Percentiles rank a stretch among this genome's conserved stretches.
These are phyloP conservation scores for Odontophorus gujanensis DNA, from an alignment of 2,113 vertebrate species.

Conservation along the genomic window DNA sequence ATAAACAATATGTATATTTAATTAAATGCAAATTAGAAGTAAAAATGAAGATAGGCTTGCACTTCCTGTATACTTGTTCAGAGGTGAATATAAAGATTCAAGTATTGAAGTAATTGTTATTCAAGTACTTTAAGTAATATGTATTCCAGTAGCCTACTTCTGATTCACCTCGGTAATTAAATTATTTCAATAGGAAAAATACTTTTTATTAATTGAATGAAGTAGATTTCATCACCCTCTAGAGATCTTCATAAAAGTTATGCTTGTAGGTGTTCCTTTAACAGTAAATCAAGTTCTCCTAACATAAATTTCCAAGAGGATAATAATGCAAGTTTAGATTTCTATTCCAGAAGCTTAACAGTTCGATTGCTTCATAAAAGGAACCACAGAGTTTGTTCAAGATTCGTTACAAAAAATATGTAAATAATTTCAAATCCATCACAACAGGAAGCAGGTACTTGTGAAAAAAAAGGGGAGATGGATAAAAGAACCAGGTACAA, in stretches of 20 bases:
- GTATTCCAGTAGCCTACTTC: not conserved
- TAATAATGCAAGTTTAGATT: not conserved
- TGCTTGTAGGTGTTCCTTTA: not conserved
- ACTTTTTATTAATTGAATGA: not conserved
- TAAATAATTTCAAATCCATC: conserved; percentile 1
- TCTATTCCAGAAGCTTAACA: not conserved
- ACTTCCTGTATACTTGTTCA: not conserved
- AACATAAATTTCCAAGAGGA: not conserved
- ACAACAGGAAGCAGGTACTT: not conserved
- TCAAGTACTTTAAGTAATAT: not conserved
- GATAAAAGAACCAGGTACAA: not conserved
- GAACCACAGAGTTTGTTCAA: conserved; percentile 1
- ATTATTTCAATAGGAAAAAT: not conserved
- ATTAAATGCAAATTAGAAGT: not conserved
- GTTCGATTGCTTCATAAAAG: not conserved
- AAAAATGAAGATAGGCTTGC: not conserved
- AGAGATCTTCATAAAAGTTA: not conserved
- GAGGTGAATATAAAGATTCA: not conserved
- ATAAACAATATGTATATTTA: not conserved
- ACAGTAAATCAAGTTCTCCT: not conserved
- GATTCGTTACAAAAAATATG: not conserved
- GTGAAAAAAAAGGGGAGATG: not conserved
- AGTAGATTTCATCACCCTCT: not conserved
- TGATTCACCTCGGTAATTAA: not conserved
- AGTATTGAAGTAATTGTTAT: not conserved